Base-by-base conservation (phyloP, 2,113 vertebrate genomes). In the Phasianus colchicus region DNA sequence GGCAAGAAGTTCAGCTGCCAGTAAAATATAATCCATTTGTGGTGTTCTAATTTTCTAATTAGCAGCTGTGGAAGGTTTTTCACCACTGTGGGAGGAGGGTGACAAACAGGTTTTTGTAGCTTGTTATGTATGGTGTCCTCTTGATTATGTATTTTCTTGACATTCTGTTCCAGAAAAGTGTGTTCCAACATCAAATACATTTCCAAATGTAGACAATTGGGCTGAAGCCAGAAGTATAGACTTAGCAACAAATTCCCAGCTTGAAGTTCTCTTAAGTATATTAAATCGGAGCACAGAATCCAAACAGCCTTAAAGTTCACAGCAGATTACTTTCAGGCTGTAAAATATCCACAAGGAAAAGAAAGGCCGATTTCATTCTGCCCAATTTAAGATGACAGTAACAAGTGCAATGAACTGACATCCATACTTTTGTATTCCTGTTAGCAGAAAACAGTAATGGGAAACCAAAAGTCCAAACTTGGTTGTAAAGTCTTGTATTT, bases 41-140 rank as follows among this genome's bases (percentile, higher is more conserved):
- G 97, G 96, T 97, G 96, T 80, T 97, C 96, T 97, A 89, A 81
- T 96, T 97, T 97, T 96, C 97, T 97, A 97, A 98, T 98, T 97
- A 98, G 96, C 96, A 96, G 96, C 96, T 96, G 95, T 71, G 95
- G 94, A 94, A 91, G 40, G 67, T 88, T 92, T 83, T 76, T 90
- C 0, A 3, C 76, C 78, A 76, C 88, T 93, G 90, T 81, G 93
- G 95, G 94, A 94, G 76, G 93, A 95, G 90, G 70, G 82, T 84
- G 93, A 96, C 91, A 96, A 94, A 88, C 93, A 96, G 92, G 85
- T 95, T 96, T 97, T 90, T 96, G 95, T 96, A 97, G 86, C 90
- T 96, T 19, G 6, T 94, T 95, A 93, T 91, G 90, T 95, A 50
- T 86, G 85, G 78, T 94, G 90, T 80, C 52, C 85, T 96, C 92